Evolutionary conservation across 1,140 invertebrate species (phyloP).

Genomic region (Rhagoletis pomonella): DNA sequence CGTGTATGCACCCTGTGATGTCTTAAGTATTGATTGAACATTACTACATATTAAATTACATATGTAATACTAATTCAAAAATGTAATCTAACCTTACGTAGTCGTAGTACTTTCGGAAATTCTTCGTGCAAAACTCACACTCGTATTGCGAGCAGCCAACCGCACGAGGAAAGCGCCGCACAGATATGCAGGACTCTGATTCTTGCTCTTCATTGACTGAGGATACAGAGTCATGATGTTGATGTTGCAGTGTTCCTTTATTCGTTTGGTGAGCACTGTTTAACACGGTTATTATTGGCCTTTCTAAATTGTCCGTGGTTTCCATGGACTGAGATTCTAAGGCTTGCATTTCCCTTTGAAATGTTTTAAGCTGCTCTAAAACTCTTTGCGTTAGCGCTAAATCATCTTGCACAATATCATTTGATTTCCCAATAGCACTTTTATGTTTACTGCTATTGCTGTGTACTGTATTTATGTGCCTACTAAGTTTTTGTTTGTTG

Average conservation of each 20-base stretch:
- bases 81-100: conserved; percentile 57
- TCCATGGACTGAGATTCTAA: not conserved
- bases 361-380: conserved; percentile 51
- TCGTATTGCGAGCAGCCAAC: conserved; percentile 55
- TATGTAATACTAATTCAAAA: not conserved
- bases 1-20: conserved; percentile 56
- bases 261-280: not conserved
- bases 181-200: not conserved
- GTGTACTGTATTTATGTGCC: not conserved
- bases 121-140: conserved; percentile 62
- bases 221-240: not conserved
- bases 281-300: not conserved
- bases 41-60: not conserved
- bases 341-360: conserved; percentile 46
- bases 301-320: not conserved
- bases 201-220: not conserved
- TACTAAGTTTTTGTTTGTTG: conserved; percentile 20
- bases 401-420: conserved; percentile 7
- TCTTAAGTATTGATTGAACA: not conserved
- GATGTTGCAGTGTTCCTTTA: not conserved
- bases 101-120: conserved; percentile 60
- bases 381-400: conserved; percentile 33
- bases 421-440: not conserved
- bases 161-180: not conserved
- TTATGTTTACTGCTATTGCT: not conserved